These are phyloP conservation scores for Crenuchus spilurus DNA, from an alignment of 2,797 vertebrate genomes.

Conservation along the genomic window DNA sequence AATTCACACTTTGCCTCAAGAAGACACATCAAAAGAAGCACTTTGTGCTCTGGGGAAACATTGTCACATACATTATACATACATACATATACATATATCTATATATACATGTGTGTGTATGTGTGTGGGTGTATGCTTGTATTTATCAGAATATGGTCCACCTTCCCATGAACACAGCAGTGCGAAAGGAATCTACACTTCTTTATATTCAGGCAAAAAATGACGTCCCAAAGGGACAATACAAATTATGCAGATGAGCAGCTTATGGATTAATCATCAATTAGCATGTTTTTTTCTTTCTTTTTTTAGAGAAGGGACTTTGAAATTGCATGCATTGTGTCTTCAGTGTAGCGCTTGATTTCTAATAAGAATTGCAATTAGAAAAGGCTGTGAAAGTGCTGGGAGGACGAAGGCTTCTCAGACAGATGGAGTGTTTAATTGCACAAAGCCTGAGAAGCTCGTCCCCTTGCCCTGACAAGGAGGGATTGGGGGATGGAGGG, in stretches of 20 bases:
- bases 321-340: conserved; percentile 61
- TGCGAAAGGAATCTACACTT: conserved; percentile 51
- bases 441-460: conserved; percentile 74
- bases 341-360: conserved; percentile 57
- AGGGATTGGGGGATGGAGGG: conserved; percentile 31
- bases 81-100: not conserved
- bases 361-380: conserved; percentile 67
- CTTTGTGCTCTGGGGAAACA: conserved; percentile 61
- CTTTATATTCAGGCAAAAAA: conserved; percentile 47
- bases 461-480: conserved; percentile 57
- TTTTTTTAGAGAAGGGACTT: conserved; percentile 37
- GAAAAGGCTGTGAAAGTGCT: conserved; percentile 67
- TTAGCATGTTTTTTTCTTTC: conserved; percentile 54
- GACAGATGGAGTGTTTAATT: conserved; percentile 86
- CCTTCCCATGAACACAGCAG: conserved; percentile 65
- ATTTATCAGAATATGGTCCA: conserved; percentile 49
- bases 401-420: conserved; percentile 66
- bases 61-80: conserved; percentile 48
- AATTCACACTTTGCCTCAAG: conserved; percentile 90
- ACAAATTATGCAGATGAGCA: conserved; percentile 54
- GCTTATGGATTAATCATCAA: conserved; percentile 58
- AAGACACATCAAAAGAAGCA: conserved; percentile 81
- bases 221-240: conserved; percentile 43
- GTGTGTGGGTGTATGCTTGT: conserved; percentile 10
- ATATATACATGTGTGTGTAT: not conserved